A percentile compares a stretch with the other conserved stretches of the same genome.
phyloP scores from a whole-genome alignment of 2,888 invertebrate species.

The Drepanosiphum platanoidis region DNA sequence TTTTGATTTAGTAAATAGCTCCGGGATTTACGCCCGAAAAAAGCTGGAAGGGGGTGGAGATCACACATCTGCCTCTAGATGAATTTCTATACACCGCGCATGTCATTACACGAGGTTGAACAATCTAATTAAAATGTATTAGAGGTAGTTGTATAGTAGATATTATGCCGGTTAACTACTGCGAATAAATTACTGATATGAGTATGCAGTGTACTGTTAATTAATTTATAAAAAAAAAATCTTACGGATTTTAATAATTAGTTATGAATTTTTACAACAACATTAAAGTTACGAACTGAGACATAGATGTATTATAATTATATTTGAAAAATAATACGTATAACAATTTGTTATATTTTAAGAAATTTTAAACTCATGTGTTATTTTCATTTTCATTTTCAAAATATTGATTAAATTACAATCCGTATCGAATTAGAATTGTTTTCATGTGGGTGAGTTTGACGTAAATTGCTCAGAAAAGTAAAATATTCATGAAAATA shows the following conservation, averaged over 20 bases:
- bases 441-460: constrained; percentile 26
- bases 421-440: background rate
- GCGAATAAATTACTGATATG: background rate
- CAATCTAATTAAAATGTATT: constrained; percentile 26
- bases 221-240: background rate
- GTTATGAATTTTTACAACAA: background rate
- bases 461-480: background rate
- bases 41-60: background rate
- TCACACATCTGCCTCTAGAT: constrained; percentile 47
- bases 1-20: constrained; percentile 60
- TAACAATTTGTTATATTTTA: background rate
- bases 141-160: too few relatives aligned
- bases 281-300: background rate
- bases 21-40: constrained; percentile 36
- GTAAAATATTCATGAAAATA: background rate
- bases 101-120: constrained; percentile 19
- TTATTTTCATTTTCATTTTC: background rate
- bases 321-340: background rate
- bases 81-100: constrained; percentile 36
- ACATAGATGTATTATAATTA: background rate
- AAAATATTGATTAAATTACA: background rate
- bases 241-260: background rate
- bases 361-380: background rate
- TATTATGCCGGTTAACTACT: background rate
- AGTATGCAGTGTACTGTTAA: background rate